Percentiles rank a stretch among this genome's conserved stretches.
These are phyloP conservation scores for Poeciliopsis presidionis DNA, from an alignment of 2,797 vertebrate species.

Conservation along the genomic window DNA sequence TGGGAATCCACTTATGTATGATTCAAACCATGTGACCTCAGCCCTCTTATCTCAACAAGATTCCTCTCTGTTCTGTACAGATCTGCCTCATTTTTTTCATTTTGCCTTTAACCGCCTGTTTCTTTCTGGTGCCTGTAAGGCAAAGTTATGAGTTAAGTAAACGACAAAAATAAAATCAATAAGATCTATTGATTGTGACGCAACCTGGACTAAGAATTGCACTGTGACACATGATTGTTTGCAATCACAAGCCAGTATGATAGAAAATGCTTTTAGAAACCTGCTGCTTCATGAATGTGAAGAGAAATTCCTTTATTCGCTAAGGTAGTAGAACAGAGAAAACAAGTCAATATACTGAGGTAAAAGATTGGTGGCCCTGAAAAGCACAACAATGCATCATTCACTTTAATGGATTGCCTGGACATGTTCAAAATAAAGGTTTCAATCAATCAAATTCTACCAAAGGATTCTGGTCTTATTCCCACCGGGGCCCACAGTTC, in stretches of 20 bases:
- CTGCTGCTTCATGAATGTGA: not conserved
- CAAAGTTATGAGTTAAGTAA: not conserved
- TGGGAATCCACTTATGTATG: not conserved
- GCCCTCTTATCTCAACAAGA: not conserved
- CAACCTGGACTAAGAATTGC: not conserved
- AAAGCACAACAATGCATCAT: constrained; percentile 1
- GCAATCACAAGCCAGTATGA: not conserved
- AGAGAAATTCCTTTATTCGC: not conserved
- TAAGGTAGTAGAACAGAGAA: not conserved
- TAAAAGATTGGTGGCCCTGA: not conserved
- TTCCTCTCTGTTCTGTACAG: not conserved
- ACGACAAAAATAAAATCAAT: not conserved
- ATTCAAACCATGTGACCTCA: not conserved
- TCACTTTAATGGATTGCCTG: not conserved
- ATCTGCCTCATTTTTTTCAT: not conserved
- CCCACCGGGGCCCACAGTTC: not conserved
- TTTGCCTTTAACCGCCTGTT: not conserved
- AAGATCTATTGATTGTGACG: not conserved
- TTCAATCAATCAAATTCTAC: not conserved
- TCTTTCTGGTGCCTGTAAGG: not conserved
- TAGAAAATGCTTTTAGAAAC: not conserved
- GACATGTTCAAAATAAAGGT: not conserved
- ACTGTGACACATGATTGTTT: not conserved
- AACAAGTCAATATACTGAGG: not conserved
- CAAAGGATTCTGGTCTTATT: not conserved